A percentile compares a stretch with the other conserved stretches of the same genome.
Evolutionary conservation across 2,888 invertebrate genomes (phyloP).

Genomic region (Agrotis ipsilon): DNA sequence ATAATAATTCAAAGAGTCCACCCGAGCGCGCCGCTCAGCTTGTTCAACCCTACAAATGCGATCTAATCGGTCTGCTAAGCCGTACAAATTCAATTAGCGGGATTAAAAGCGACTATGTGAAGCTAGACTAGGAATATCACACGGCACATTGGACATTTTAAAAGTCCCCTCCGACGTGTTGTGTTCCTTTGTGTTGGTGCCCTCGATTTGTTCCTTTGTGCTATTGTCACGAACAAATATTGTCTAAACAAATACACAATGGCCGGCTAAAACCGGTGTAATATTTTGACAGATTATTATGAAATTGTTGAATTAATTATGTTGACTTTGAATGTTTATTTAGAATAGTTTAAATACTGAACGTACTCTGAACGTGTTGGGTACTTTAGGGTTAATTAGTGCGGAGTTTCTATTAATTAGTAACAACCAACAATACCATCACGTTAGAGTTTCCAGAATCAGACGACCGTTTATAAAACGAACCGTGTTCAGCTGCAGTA

Average conservation of each 20-base stretch:
- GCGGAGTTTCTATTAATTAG: background rate
- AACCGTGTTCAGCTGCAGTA: too few relatives aligned
- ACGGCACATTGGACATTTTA: conserved; percentile 49
- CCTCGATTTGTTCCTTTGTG: conserved; percentile 51
- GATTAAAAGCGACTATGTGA: conserved; percentile 68
- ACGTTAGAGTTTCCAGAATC: background rate
- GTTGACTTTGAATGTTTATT: conserved; percentile 15
- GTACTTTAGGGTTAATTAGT: background rate
- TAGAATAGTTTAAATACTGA: conserved; percentile 12
- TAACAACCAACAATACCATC: background rate
- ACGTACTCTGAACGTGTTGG: background rate
- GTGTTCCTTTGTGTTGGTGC: conserved; percentile 44
- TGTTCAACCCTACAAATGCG: conserved; percentile 73
- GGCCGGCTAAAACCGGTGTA: conserved; percentile 7
- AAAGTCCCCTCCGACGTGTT: conserved; percentile 43
- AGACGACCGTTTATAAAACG: background rate
- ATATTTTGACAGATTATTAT: conserved; percentile 44
- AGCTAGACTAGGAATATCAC: conserved; percentile 62
- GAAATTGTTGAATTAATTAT: conserved; percentile 33
- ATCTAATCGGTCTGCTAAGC: conserved; percentile 79
- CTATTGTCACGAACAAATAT: conserved; percentile 54
- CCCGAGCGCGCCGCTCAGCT: conserved; percentile 61
- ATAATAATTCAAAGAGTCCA: conserved; percentile 69
- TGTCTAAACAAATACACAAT: conserved; percentile 51
- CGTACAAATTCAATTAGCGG: conserved; percentile 79